Evolutionary conservation across 2,888 invertebrate species (phyloP), one percentile per base, ranked within the genome.

Genomic region (Lottia gigantea): DNA sequence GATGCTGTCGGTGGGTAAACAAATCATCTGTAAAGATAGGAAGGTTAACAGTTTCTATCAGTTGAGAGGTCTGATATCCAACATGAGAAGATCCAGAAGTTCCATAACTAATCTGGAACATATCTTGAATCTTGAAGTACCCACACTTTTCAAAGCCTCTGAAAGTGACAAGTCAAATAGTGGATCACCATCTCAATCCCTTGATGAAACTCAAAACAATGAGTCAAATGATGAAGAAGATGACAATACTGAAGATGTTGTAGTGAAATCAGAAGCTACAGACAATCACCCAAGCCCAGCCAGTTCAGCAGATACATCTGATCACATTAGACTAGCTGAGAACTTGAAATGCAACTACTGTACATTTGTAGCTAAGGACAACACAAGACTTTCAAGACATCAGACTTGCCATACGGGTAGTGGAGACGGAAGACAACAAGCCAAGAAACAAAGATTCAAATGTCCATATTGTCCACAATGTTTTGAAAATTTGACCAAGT

Each of bases 11-110:
- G 83, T 85, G 8, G 82, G 82, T 19, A 78, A 80, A 67, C 85
- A 85, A 71, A 75, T 84, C n/a, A 79, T 85, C 8, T 85, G 85
- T 65, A 76, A 78, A 26, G 85, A 83, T 55, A 76, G 83, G 62
- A 77, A 76, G 61, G 31, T 72, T 14, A 76, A 77, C 71, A 70
- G 71, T 49, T 77, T 73, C 66, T 40, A 69, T 26, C 49, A 65
- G 45, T 26, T 68, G 23, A 64, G 55, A 23, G 64, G 49, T 11
- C 64, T 40, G 8, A 49, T 45, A 31, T 40, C n/a, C 16, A 62
- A 67, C 45, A 67, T 23, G 40, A 46, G 63, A 26, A 46, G 49
- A 66, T 15, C 49, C 55, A 25, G 49, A 16, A 23, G 14, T 31
- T n/a, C 55, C 23, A 40, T 23, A 4, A 55, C 25, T 25, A 49